A percentile compares a stretch with the other conserved stretches of the same genome.
Conservation (phyloP, 2,888 invertebrate genomes). For the Pyrrhosoma nymphula region DNA sequence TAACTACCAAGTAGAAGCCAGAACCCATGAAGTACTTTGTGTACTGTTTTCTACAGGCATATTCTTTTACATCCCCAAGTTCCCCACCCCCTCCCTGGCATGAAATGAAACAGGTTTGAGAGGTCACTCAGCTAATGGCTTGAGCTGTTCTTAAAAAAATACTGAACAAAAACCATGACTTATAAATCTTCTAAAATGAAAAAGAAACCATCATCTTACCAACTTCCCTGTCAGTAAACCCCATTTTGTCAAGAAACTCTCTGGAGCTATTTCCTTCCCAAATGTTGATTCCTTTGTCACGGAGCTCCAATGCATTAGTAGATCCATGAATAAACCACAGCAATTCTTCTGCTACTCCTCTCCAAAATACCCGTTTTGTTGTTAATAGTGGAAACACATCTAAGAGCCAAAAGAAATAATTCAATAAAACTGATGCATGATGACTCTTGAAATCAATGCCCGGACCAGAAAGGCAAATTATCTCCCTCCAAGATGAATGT, state of each 20-base stretch:
- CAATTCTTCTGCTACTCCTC: conserved; percentile 94
- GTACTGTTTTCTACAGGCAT: no score
- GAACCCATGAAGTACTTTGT: no score
- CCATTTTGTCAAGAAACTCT: conserved; percentile 91
- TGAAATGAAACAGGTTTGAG: no score
- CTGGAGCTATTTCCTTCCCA: conserved; percentile 98
- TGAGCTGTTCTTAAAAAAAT: no score
- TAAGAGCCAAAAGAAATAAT: conserved; percentile 72
- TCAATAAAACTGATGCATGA: neutral
- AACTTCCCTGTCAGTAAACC: conserved; percentile 91
- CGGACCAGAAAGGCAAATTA: neutral
- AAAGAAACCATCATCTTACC: conserved; percentile 82
- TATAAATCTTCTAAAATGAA: no score
- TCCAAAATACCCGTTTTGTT: conserved; percentile 95
- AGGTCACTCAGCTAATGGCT: no score
- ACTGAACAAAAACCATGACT: no score
- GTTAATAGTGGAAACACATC: conserved; percentile 91
- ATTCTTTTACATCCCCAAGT: no score
- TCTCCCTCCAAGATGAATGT: no score
- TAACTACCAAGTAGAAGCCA: no score
- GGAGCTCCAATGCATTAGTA: conserved; percentile 91
- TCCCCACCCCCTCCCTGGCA: no score
- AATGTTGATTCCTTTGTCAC: conserved; percentile 90
- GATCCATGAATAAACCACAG: conserved; percentile 96
- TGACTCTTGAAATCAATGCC: conserved; percentile 6